A percentile compares a stretch with the other conserved stretches of the same genome.
phyloP scores from a whole-genome alignment of 1,140 invertebrate species.

The Atta colombica region DNA sequence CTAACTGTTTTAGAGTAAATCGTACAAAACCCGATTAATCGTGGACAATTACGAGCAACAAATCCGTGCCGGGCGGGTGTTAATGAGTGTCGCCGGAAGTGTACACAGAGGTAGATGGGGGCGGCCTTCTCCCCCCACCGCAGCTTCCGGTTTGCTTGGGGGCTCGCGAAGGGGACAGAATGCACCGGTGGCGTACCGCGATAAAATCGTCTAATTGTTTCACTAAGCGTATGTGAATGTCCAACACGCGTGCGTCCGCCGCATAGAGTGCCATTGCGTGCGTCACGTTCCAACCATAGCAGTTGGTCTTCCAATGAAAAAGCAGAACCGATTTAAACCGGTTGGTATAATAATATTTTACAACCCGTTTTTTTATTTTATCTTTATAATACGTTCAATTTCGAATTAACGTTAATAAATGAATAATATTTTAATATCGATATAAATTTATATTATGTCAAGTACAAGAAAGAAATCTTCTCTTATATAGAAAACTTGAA shows the following conservation, averaged over 20 bases:
- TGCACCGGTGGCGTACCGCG: constrained; percentile 79
- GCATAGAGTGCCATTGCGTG: constrained; percentile 64
- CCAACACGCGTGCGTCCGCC: constrained; percentile 72
- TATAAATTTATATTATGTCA: not conserved
- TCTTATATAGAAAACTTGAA: not conserved
- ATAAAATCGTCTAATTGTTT: constrained; percentile 87
- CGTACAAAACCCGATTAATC: constrained; percentile 84
- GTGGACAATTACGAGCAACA: constrained; percentile 84
- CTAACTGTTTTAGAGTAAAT: constrained; percentile 14
- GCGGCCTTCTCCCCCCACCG: constrained; percentile 69
- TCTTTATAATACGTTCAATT: not conserved
- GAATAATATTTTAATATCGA: not conserved
- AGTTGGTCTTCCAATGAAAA: constrained; percentile 56
- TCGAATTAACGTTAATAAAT: not conserved
- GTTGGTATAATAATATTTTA: not conserved
- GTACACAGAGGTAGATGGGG: constrained; percentile 49
- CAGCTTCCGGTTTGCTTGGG: constrained; percentile 84
- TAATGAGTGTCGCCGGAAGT: constrained; percentile 86
- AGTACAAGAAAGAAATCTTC: not conserved
- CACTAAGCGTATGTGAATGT: constrained; percentile 86
- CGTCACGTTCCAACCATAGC: constrained; percentile 38
- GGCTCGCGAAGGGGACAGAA: constrained; percentile 82
- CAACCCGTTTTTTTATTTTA: not conserved
- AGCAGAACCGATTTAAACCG: constrained; percentile 28
- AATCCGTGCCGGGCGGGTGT: constrained; percentile 84